These are phyloP conservation scores for Nothobranchius furzeri DNA, from an alignment of 2,113 vertebrate species.

Conservation along the genomic window DNA sequence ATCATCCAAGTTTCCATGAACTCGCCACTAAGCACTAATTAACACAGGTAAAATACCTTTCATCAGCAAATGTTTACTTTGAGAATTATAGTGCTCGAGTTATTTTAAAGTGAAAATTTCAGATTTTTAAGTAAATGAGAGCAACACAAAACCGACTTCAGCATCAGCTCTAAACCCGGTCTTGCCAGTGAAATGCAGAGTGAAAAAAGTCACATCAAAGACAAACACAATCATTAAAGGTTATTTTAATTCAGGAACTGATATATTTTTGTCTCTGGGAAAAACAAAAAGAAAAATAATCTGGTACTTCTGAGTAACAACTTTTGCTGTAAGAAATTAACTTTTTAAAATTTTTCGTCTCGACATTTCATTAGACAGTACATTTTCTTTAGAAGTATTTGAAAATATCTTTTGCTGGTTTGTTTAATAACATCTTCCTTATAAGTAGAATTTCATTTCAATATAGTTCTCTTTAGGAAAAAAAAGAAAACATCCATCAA, in stretches of 20 bases:
- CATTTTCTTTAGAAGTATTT: constrained; percentile 74
- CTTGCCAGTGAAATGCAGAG: too few species aligned
- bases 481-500: constrained; percentile 65
- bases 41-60: too few species aligned
- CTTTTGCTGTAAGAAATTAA: constrained; percentile 75
- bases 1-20: too few species aligned
- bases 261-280: constrained; percentile 59
- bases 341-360: constrained; percentile 63
- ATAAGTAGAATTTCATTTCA: constrained; percentile 73
- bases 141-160: too few species aligned
- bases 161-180: too few species aligned
- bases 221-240: constrained; percentile 43
- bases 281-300: constrained; percentile 59
- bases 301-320: constrained; percentile 62
- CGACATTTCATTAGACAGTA: constrained; percentile 73
- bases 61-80: too few species aligned
- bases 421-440: constrained; percentile 73
- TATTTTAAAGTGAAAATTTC: too few species aligned
- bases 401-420: constrained; percentile 83
- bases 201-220: constrained; percentile 3
- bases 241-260: constrained; percentile 71
- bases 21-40: too few species aligned
- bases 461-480: constrained; percentile 69
- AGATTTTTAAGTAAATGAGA: too few species aligned
- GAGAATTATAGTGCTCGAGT: too few species aligned